Evolutionary conservation across 2,888 invertebrate species (phyloP).

Genomic region (Pycnomerus fuliginosus): DNA sequence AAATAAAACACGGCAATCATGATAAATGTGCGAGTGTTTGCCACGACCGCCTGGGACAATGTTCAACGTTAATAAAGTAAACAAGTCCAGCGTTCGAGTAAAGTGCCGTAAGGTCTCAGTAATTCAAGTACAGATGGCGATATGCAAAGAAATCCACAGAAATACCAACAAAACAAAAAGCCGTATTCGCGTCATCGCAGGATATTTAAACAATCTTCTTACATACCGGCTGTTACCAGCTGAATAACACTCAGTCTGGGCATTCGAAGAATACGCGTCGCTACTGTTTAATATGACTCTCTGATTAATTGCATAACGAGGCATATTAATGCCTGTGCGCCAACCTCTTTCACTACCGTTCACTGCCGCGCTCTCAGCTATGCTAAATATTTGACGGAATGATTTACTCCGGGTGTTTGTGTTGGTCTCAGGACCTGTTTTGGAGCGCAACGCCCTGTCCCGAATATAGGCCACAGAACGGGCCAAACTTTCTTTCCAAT

Average conservation of each 20-base stretch:
- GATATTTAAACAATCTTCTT: slow-evolving; percentile 33
- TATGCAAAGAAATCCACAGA: slow-evolving; percentile 9
- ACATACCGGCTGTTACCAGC: slow-evolving; percentile 29
- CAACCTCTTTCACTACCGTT: slow-evolving; percentile 33
- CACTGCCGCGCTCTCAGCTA: slow-evolving; percentile 31
- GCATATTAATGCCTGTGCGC: slow-evolving; percentile 39
- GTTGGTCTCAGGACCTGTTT: too few species aligned
- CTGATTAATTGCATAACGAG: slow-evolving; percentile 44
- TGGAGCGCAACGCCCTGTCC: too few species aligned
- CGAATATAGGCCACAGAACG: too few species aligned
- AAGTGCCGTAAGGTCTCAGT: slow-evolving; percentile 12
- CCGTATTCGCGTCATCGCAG: slow-evolving; percentile 9
- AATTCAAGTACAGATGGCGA: slow-evolving; percentile 1
- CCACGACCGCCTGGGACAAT: slow-evolving; percentile 7
- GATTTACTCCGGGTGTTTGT: slow-evolving; percentile 14
- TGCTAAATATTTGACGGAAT: slow-evolving; percentile 27
- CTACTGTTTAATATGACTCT: slow-evolving; percentile 45
- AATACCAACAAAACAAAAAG: slow-evolving; percentile 12
- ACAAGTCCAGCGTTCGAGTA: slow-evolving; percentile 9
- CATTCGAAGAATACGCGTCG: slow-evolving; percentile 38
- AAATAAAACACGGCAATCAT: too few species aligned
- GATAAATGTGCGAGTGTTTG: too few species aligned
- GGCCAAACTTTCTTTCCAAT: too few species aligned
- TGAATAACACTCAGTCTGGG: slow-evolving; percentile 34
- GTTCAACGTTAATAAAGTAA: slow-evolving; percentile 24